Conservation (phyloP, 2,797 vertebrate species). For the Odontamblyopus rebecca region DNA sequence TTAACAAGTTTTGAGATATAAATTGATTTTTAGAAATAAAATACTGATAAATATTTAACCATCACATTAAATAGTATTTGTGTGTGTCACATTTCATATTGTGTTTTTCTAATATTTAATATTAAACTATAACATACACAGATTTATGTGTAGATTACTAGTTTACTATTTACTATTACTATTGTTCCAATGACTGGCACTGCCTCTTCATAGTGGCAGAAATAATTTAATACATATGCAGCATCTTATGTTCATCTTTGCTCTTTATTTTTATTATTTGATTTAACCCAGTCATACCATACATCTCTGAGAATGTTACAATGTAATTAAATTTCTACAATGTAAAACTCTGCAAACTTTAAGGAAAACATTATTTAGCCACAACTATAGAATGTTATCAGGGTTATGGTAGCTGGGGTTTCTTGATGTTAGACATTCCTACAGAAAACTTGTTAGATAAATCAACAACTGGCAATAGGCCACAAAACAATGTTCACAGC, state of each 20-base stretch:
- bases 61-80: neutral
- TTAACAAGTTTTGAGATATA: neutral
- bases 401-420: constrained; percentile 46
- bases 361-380: constrained; percentile 35
- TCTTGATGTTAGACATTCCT: constrained; percentile 49
- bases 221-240: constrained; percentile 23
- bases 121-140: no score
- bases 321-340: constrained; percentile 25
- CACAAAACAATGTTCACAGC: constrained; percentile 65
- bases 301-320: constrained; percentile 49
- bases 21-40: neutral
- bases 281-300: constrained; percentile 21
- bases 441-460: constrained; percentile 61
- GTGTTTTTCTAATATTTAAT: no score
- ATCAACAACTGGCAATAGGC: constrained; percentile 65
- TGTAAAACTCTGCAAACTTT: constrained; percentile 37
- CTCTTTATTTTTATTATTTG: constrained; percentile 19
- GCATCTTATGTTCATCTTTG: constrained; percentile 21
- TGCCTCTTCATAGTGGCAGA: constrained; percentile 34
- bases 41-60: neutral
- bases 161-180: no score
- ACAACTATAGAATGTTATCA: constrained; percentile 43
- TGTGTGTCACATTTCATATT: no score
- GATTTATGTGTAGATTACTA: no score
- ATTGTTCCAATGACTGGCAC: no score